Conservation (phyloP, 2,888 invertebrate species). For the Celastrina argiolus region DNA sequence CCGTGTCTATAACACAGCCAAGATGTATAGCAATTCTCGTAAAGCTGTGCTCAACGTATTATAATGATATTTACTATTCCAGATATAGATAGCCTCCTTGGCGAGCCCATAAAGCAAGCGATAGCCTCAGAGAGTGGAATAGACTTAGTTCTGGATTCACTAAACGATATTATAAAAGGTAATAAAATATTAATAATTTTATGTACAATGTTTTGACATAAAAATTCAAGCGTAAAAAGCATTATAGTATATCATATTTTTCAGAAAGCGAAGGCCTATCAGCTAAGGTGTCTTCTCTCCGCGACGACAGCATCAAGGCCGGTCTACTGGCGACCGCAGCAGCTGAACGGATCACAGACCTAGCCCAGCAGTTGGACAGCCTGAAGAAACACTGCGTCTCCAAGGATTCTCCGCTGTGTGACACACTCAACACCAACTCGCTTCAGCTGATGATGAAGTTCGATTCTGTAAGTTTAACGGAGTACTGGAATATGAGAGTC, state of each 20-base stretch:
- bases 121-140: slow-evolving; percentile 85
- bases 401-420: slow-evolving; percentile 85
- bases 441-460: slow-evolving; percentile 81
- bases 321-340: slow-evolving; percentile 73
- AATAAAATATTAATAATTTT: slow-evolving; percentile 35
- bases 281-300: slow-evolving; percentile 73
- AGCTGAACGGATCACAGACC: slow-evolving; percentile 77
- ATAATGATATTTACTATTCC: too few relatives aligned
- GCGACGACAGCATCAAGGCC: slow-evolving; percentile 76
- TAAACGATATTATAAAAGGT: slow-evolving; percentile 85
- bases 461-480: slow-evolving; percentile 71
- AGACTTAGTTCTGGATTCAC: slow-evolving; percentile 84
- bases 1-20: too few relatives aligned
- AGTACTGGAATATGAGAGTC: too few relatives aligned
- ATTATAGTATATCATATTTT: too few relatives aligned
- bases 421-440: slow-evolving; percentile 84
- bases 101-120: slow-evolving; percentile 86
- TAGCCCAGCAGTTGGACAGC: slow-evolving; percentile 78
- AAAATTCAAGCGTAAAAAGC: too few relatives aligned
- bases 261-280: slow-evolving; percentile 79
- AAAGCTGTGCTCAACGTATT: too few relatives aligned
- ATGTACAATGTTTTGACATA: too few relatives aligned
- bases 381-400: slow-evolving; percentile 81
- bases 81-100: slow-evolving; percentile 86
- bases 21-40: too few relatives aligned